Conservation (phyloP, 2,113 vertebrate genomes). For the Psammodynastes pulverulentus region DNA sequence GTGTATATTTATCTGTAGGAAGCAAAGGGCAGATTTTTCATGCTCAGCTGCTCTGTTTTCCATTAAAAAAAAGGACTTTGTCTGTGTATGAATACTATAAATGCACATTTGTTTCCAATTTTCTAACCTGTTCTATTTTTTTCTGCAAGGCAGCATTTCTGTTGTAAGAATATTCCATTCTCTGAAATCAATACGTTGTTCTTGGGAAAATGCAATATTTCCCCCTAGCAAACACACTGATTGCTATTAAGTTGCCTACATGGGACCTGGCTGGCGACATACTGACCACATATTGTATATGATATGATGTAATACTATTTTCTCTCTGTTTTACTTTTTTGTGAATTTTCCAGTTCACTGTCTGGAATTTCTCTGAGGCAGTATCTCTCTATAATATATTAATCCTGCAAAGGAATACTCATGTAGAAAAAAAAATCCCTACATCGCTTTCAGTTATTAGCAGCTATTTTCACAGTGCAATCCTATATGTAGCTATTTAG, state of each 20-base stretch:
- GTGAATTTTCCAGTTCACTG: neutral
- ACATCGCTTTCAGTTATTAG: neutral
- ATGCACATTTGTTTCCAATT: neutral
- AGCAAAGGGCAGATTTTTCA: neutral
- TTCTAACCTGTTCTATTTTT: neutral
- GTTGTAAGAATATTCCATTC: neutral
- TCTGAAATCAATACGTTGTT: neutral
- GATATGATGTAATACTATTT: neutral
- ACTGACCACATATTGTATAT: neutral
- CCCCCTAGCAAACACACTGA: neutral
- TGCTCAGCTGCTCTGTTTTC: neutral
- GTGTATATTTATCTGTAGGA: neutral
- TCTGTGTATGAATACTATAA: neutral
- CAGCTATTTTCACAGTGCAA: neutral
- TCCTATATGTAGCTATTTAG: neutral
- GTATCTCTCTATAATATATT: neutral
- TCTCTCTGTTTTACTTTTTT: neutral
- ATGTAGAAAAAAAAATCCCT: neutral
- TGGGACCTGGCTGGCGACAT: neutral
- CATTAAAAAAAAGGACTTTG: neutral
- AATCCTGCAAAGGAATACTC: neutral
- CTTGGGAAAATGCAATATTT: neutral
- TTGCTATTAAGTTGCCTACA: neutral
- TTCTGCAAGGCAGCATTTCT: neutral
- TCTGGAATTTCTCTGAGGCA: neutral